Conservation (phyloP, 2,888 invertebrate genomes). For the Sminthurinus aureus region DNA sequence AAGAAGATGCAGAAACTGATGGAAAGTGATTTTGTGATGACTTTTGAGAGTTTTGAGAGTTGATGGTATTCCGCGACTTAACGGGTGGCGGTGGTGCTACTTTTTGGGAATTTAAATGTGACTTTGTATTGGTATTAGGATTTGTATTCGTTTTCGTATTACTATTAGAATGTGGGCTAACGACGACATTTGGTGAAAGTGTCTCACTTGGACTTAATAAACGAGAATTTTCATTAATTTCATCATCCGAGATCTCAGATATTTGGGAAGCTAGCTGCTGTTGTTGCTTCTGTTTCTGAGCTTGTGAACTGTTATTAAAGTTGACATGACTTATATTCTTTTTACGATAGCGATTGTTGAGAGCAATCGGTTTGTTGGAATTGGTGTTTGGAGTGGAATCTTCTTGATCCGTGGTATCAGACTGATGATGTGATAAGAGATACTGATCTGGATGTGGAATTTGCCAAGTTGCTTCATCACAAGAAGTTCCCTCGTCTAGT, state of each 20-base stretch:
- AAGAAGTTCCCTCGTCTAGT: slow-evolving; percentile 49
- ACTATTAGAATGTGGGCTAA: neutral
- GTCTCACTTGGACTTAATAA: slow-evolving; percentile 43
- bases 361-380: slow-evolving; percentile 51
- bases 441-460: slow-evolving; percentile 59
- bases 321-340: slow-evolving; percentile 40
- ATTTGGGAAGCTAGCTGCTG: slow-evolving; percentile 15
- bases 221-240: slow-evolving; percentile 55
- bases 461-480: slow-evolving; percentile 54
- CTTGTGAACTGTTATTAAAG: slow-evolving; percentile 24
- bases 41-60: neutral
- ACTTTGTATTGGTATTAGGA: too few species aligned
- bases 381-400: slow-evolving; percentile 10
- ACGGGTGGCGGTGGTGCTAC: neutral
- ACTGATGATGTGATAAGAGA: slow-evolving; percentile 49
- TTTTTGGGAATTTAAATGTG: too few species aligned
- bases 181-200: slow-evolving; percentile 32
- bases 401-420: slow-evolving; percentile 48
- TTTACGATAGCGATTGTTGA: slow-evolving; percentile 54
- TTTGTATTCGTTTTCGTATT: too few species aligned
- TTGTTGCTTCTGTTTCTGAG: slow-evolving; percentile 11
- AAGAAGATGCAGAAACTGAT: neutral
- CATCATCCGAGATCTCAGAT: slow-evolving; percentile 51
- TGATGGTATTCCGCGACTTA: slow-evolving; percentile 7
- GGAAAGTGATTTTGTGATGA: slow-evolving; percentile 20